Percentiles rank a stretch among this genome's conserved stretches.
Conservation (phyloP, 2,113 vertebrate genomes). For the Typhlomys cinereus region DNA sequence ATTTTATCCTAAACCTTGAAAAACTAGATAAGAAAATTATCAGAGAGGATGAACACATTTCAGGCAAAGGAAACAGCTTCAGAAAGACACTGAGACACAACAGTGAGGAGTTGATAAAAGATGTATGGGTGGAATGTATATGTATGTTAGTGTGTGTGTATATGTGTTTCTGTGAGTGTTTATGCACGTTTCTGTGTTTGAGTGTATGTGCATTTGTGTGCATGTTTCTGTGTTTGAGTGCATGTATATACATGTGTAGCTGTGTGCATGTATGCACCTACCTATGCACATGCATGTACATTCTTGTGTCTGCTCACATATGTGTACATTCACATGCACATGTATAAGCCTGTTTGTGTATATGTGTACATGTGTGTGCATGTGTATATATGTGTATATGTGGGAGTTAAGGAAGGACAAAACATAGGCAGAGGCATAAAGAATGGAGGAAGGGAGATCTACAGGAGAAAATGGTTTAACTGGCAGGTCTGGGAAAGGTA, state of each 20-base stretch:
- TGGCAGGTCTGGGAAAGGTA: neutral
- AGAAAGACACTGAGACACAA: neutral
- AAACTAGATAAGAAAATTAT: neutral
- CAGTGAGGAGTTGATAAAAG: neutral
- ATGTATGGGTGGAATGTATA: no score
- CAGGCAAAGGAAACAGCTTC: neutral
- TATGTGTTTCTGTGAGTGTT: accelerated
- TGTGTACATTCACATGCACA: no score
- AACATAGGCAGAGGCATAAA: neutral
- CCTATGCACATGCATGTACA: no score
- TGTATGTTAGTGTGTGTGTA: neutral
- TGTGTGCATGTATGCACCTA: no score
- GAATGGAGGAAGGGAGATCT: neutral
- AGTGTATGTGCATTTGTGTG: no score
- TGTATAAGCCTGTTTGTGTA: no score
- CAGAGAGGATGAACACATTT: neutral
- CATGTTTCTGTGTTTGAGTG: no score
- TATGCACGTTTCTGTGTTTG: no score
- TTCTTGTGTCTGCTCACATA: no score
- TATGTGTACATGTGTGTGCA: no score
- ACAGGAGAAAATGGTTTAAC: neutral
- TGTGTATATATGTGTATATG: no score
- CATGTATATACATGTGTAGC: neutral
- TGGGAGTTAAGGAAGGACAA: accelerated
- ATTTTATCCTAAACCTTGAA: neutral